Evolutionary conservation across 2,113 vertebrate species (phyloP), one percentile per base, ranked within the genome.

Genomic region (Ia io): DNA sequence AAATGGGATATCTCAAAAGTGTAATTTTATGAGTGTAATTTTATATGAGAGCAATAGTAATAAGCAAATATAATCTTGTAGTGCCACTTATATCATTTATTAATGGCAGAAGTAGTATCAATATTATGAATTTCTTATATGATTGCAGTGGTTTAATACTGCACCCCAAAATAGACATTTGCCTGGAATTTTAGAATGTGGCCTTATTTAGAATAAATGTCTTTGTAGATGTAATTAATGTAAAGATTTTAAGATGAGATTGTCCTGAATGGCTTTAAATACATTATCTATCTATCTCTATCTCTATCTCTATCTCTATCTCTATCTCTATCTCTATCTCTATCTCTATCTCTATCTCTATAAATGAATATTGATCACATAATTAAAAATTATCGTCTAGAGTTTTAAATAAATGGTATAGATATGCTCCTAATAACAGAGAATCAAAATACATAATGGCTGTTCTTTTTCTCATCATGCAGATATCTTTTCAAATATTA

Each of bases 1-100:
- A 94, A 95, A 56, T 28, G 9, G 14, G 11, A 76, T 79, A 71
- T 92, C 53, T 65, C 78, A 93, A 79, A 93, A 92, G 6, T 67
- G 13, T 47, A 83, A 84, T 89, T 77, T 42, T 93, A 13, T 76
- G 22, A 84, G 4, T 67, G 9, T 51, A 89, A 73, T 77, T 86
- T 69, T 71, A 56, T 35, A 42, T 44, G 5, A 80, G 6, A 4
- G 16, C 74, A 35, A 84, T 63, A 59, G 5, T 42, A 42, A 49
- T 69, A 70, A 84, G 17, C 28, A 94, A 86, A 70, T 3, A 49
- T 20, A 22, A 92, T 87, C 28, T 44, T 77, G 2, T 47, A 84
- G 11, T 82, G 4, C 6, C 25, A 92, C 4, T 82, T 30, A 51
- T 20, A 84, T 67, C 37, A 79, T 59, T 51, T 51, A 89, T 63